Conservation (phyloP, 1,140 invertebrate species). For the Aphidius gifuensis region DNA sequence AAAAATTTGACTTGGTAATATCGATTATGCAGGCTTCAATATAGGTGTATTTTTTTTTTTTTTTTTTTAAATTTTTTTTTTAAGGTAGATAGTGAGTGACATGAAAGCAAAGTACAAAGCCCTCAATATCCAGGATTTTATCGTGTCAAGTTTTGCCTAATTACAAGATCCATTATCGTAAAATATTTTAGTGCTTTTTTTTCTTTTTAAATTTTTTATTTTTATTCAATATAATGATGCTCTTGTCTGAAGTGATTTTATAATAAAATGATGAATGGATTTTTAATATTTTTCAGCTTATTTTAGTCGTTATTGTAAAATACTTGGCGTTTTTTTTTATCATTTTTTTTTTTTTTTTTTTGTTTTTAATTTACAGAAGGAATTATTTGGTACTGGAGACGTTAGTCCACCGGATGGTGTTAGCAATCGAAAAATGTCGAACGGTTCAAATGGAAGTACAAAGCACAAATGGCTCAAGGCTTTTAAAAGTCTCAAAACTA, state of each 20-base stretch:
- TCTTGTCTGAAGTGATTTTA: too few relatives aligned
- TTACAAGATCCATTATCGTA: not conserved
- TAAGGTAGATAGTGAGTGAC: too few relatives aligned
- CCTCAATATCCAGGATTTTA: not conserved
- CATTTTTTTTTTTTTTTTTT: slow-evolving; percentile 2
- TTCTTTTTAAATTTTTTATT: not conserved
- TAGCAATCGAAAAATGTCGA: slow-evolving; percentile 80
- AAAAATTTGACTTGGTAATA: too few relatives aligned
- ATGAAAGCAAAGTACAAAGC: not conserved
- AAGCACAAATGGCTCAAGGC: slow-evolving; percentile 98
- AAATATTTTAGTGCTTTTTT: not conserved
- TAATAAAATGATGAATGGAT: too few relatives aligned
- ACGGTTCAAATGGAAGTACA: slow-evolving; percentile 83
- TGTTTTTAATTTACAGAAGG: slow-evolving; percentile 69
- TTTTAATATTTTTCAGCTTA: too few relatives aligned
- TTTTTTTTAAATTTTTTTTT: too few relatives aligned
- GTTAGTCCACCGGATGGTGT: slow-evolving; percentile 59
- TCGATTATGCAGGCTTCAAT: too few relatives aligned
- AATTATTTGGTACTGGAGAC: slow-evolving; percentile 76
- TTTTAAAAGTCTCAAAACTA: slow-evolving; percentile 88
- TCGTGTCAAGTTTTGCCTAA: slow-evolving; percentile 1
- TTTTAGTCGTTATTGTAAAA: too few relatives aligned
- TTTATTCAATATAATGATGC: too few relatives aligned
- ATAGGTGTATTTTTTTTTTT: too few relatives aligned
- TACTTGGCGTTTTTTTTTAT: too few relatives aligned